Percentiles rank a stretch among this genome's conserved stretches.
These are phyloP conservation scores for Turnix velox DNA, from an alignment of 2,113 vertebrate genomes.

Conservation along the genomic window DNA sequence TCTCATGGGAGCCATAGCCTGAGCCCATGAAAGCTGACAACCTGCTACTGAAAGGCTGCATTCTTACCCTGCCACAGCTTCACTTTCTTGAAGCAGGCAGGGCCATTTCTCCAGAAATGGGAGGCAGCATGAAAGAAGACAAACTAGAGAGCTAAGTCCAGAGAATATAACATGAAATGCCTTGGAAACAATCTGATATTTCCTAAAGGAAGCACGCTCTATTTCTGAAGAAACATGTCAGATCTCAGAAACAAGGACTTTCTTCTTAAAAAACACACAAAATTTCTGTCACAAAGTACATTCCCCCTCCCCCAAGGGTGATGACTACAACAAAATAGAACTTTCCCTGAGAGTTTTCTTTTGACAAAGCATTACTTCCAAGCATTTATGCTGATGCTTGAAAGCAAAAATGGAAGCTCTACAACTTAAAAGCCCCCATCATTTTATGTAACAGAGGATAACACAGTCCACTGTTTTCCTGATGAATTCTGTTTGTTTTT, in stretches of 20 bases:
- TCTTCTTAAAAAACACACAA: not conserved
- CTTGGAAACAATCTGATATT: not conserved
- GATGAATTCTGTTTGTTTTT: not conserved
- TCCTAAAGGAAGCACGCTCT: not conserved
- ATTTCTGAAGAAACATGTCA: not conserved
- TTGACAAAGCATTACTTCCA: not conserved
- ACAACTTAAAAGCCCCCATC: not conserved
- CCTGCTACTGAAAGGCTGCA: not conserved
- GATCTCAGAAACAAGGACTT: not conserved
- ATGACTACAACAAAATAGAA: not conserved
- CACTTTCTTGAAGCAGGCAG: not conserved
- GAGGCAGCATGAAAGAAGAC: not conserved
- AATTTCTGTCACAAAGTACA: not conserved
- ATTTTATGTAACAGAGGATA: not conserved
- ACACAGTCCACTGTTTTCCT: not conserved
- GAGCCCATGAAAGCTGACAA: not conserved
- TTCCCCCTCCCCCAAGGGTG: fast-evolving
- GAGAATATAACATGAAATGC: not conserved
- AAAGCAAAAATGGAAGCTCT: not conserved
- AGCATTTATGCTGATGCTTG: not conserved
- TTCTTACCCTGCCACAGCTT: not conserved
- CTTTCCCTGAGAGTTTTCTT: not conserved
- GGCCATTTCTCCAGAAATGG: not conserved
- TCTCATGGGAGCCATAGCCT: not conserved
- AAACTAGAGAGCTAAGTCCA: not conserved